Percentiles rank a stretch among this genome's conserved stretches.
Evolutionary conservation across 1,140 invertebrate species (phyloP).

Genomic region (Papilio xuthus): DNA sequence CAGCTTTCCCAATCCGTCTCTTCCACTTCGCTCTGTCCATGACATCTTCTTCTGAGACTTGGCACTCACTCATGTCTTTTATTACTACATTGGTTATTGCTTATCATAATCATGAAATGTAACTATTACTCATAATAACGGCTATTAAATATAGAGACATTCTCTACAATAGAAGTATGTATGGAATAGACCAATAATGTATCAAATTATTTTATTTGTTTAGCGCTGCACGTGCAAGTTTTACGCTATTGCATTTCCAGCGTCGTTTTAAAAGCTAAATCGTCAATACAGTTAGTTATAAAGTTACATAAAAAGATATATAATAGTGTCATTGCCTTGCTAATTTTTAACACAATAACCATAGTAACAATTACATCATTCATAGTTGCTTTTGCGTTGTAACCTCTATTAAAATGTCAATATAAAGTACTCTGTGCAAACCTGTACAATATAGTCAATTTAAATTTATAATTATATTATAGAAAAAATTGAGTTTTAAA

Average conservation of each 20-base stretch:
- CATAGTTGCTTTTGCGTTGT: background rate
- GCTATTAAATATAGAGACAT: too few relatives aligned
- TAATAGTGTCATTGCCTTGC: background rate
- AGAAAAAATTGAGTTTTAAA: background rate
- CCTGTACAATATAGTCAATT: background rate
- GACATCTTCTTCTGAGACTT: too few relatives aligned
- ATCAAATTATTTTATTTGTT: background rate
- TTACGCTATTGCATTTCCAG: background rate
- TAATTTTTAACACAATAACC: background rate
- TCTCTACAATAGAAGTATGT: background rate
- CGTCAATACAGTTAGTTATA: background rate
- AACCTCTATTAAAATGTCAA: constrained; percentile 2
- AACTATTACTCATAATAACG: background rate
- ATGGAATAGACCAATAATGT: background rate
- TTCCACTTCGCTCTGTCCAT: too few relatives aligned
- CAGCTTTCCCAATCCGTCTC: too few relatives aligned
- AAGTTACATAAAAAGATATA: background rate
- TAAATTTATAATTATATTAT: background rate
- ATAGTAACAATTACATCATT: background rate
- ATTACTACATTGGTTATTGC: too few relatives aligned
- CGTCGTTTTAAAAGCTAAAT: background rate
- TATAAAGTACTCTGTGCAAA: background rate
- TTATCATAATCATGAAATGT: background rate
- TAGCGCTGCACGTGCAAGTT: background rate
- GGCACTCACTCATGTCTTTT: too few relatives aligned